Evolutionary conservation across 2,888 invertebrate species (phyloP).

Genomic region (Oscheius myriophilus): DNA sequence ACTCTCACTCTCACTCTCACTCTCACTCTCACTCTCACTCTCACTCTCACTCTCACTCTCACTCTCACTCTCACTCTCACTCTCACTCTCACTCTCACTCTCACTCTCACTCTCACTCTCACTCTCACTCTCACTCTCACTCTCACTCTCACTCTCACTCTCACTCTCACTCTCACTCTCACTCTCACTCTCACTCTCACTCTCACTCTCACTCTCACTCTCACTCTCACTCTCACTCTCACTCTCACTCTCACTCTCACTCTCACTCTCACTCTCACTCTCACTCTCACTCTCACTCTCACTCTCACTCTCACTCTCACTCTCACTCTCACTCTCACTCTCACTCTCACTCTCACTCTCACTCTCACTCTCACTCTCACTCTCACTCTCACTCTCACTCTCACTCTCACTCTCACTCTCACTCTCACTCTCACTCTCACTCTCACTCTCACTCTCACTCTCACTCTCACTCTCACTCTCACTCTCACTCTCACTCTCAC

Average conservation of each 20-base stretch:
- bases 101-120: not conserved
- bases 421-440: not conserved
- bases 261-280: not conserved
- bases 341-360: not conserved
- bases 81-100: too few species aligned
- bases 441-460: too few species aligned
- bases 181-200: not conserved
- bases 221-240: not conserved
- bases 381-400: too few species aligned
- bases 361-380: not conserved
- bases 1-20: not conserved
- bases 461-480: not conserved
- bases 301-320: too few species aligned
- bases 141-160: not conserved
- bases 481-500: not conserved
- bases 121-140: not conserved
- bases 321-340: not conserved
- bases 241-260: too few species aligned
- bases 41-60: not conserved
- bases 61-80: not conserved
- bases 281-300: not conserved
- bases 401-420: not conserved
- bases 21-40: too few species aligned
- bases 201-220: not conserved
- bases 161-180: too few species aligned